Evolutionary conservation across 2,113 vertebrate genomes (phyloP), one percentile per base, ranked within the genome.

Genomic region (Ursus arctos): DNA sequence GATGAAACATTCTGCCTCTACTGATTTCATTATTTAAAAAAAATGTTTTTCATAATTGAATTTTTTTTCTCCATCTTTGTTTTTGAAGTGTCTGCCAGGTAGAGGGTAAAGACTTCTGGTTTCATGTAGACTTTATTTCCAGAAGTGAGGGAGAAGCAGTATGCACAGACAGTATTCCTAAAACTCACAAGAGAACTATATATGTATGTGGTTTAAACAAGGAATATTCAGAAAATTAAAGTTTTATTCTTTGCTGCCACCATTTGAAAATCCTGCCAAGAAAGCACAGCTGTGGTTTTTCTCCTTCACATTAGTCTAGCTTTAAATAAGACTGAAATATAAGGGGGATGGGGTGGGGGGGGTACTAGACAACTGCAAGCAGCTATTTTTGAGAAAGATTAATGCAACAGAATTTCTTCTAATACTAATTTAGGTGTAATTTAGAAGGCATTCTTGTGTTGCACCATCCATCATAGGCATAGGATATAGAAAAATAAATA

Each of bases 341-440:
- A 91, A 65, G 28, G 9, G 19, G 0, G 51, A 40, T 49, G 14
- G 11, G 19, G 8, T 26, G 28, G 55, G 65, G 65, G 40, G 6
- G 43, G 3, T 15, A 6, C 40, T 84, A n/a, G 76, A 86, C 26
- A 92, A 87, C 79, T 96, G 53, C 57, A 97, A 97, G 18, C 86
- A 94, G 9, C n/a, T 67, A 40, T 87, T 86, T 67, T 7, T 96
- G 91, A 97, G 76, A 91, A 97, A 98, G 98, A 98, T 97, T 96
- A 98, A 98, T 98, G 96, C 10, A 97, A 71, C 65, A 55, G 87
- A 71, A 77, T 94, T 95, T 96, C 53, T 96, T 47, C 71, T 98
- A 95, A 95, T 97, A 95, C 93, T 98, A 97, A 98, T 97, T 98
- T 96, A 97, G 47, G 88, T 93, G 74, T 88, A 98, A 98, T 98